Evolutionary conservation across 2,797 vertebrate genomes (phyloP).

Genomic region (Alosa sapidissima): DNA sequence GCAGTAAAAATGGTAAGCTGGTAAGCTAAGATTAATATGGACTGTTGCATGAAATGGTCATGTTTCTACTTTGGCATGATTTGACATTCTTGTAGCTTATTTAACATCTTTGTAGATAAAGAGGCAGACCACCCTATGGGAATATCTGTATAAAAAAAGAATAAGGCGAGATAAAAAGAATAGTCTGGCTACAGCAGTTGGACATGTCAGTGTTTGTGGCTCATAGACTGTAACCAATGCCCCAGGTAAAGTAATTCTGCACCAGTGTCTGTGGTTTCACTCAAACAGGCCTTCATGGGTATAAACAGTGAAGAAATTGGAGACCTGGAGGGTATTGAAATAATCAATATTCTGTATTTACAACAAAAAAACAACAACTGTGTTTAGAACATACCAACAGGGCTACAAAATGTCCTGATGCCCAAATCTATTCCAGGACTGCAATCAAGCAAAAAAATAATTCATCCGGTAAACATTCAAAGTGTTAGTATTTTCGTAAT

Average conservation of each 20-base stretch:
- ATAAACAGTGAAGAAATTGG: not conserved
- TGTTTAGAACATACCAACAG: not conserved
- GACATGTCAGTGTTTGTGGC: not conserved
- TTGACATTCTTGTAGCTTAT: not conserved
- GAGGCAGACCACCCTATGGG: not conserved
- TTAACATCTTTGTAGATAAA: not conserved
- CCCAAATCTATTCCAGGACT: not conserved
- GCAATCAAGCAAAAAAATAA: not conserved
- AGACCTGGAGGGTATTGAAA: not conserved
- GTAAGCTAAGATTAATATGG: not conserved
- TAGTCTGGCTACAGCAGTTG: not conserved
- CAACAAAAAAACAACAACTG: not conserved
- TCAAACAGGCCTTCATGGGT: not conserved
- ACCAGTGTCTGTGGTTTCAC: not conserved
- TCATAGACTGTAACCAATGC: not conserved
- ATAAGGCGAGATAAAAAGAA: not conserved
- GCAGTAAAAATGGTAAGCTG: not conserved
- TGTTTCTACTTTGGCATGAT: not conserved
- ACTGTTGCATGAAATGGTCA: not conserved
- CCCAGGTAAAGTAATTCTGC: not conserved
- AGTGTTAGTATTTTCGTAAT: not conserved
- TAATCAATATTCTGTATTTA: slow-evolving; percentile 11
- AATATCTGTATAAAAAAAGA: not conserved
- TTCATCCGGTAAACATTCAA: not conserved
- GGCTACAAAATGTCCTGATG: not conserved